Evolutionary conservation across 2,888 invertebrate genomes (phyloP).

Genomic region (Tridacna crocea): DNA sequence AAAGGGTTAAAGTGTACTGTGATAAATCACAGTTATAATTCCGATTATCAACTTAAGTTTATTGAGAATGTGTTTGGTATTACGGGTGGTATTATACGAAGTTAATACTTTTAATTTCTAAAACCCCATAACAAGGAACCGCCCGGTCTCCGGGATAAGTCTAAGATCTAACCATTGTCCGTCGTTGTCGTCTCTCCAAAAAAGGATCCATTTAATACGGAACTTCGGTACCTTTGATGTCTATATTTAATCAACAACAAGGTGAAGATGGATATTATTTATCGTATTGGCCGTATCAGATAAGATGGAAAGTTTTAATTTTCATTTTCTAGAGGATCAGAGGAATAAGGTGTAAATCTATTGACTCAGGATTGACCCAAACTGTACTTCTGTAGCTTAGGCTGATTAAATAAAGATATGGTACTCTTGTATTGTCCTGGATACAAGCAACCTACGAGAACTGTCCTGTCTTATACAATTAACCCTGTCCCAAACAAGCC

Average conservation of each 20-base stretch:
- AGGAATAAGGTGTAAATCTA: constrained; percentile 16
- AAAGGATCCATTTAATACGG: constrained; percentile 56
- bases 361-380: constrained; percentile 22
- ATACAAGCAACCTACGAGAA: not conserved
- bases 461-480: too few relatives aligned
- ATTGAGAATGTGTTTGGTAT: not conserved
- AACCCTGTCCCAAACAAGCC: too few relatives aligned
- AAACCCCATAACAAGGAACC: constrained; percentile 14
- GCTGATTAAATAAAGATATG: constrained; percentile 14
- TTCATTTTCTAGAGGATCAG: constrained; percentile 14
- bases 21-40: constrained; percentile 20
- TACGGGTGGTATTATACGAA: not conserved
- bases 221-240: constrained; percentile 59
- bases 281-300: constrained; percentile 56
- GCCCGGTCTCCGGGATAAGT: constrained; percentile 24
- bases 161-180: constrained; percentile 22
- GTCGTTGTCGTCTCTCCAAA: constrained; percentile 22
- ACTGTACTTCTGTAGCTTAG: constrained; percentile 4
- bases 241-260: constrained; percentile 37
- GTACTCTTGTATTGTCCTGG: not conserved
- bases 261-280: constrained; percentile 54
- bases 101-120: constrained; percentile 7
- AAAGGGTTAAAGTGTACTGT: not conserved
- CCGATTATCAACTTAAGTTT: constrained; percentile 21
- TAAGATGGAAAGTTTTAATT: constrained; percentile 35